A percentile compares a stretch with the other conserved stretches of the same genome.
Evolutionary conservation across 2,888 invertebrate genomes (phyloP).

Genomic region (Slavum lentiscoides): DNA sequence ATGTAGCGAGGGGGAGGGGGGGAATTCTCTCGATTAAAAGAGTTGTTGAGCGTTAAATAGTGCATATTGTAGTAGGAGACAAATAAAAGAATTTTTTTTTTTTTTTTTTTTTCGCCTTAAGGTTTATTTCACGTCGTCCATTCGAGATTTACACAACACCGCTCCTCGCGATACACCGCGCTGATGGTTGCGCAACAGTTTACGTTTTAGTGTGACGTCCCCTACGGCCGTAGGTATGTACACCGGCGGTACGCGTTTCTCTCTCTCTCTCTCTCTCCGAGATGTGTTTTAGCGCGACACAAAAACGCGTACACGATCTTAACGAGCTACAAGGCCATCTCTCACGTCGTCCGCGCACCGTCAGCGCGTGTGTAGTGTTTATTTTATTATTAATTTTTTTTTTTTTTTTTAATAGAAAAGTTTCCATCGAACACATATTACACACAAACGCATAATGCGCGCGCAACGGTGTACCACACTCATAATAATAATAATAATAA

Average conservation of each 20-base stretch:
- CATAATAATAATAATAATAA: conserved; percentile 34
- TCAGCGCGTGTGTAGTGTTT: neutral
- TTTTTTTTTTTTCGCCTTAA: too few species aligned
- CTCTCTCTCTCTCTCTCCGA: neutral
- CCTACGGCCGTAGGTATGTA: neutral
- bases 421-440: conserved; percentile 17
- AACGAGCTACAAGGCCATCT: conserved; percentile 47
- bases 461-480: neutral
- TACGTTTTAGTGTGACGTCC: neutral
- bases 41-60: too few species aligned
- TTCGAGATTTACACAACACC: neutral
- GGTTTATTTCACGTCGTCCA: neutral
- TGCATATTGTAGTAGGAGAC: too few species aligned
- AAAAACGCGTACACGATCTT: conserved; percentile 5
- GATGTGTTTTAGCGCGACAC: conserved; percentile 13
- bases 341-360: too few species aligned
- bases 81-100: too few species aligned
- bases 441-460: neutral
- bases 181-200: neutral
- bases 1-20: too few species aligned
- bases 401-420: conserved; percentile 32
- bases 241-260: neutral
- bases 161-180: neutral
- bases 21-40: too few species aligned
- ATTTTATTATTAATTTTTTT: neutral